Evolutionary conservation across 1,140 invertebrate species (phyloP), one percentile per base, ranked within the genome.

Genomic region (Chrysomallon squamiferum): DNA sequence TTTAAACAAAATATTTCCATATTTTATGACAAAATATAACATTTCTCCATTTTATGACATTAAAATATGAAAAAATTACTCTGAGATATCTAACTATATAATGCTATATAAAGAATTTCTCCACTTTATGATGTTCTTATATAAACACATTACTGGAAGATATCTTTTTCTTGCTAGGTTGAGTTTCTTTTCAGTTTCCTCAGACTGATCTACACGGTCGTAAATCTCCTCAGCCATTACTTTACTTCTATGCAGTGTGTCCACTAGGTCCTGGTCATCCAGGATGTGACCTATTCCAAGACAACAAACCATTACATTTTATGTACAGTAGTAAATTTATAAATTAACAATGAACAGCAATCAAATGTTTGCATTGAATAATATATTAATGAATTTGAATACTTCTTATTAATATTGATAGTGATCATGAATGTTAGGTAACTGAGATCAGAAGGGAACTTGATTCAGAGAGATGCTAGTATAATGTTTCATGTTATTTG

Each of bases 221-320:
- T 75, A 72, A 56, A 86, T 85, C 59, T 83, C 84, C 6, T 67
- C 72, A 41, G 81, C 74, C 70, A 80, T 85, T 7, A 71, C 74
- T 68, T 85, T 85, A 70, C 79, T 83, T 56, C 80, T 72, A 66
- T 85, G 77, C 27, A 86, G 66, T 0, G 80, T 85, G 29, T 79
- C 76, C 15, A 85, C 76, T 30, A 86, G 68, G 63, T 81, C 80
- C 59, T 84, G 73, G 68, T 85, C 82, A 73, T 86, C 84, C 33
- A 86, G 69, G 32, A 85, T 78, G 58, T 85, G 77, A 66, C 79
- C 83, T 84, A 66, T 4, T 71, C 29, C 49, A 2, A 47, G 18
- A 59, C 29, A 7, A 63, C 11, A 50, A 50, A 22, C 35, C 11
- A 27, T 11, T 9, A 61, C 0, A 41, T 22, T 41, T 27, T 20